Base-by-base conservation (phyloP, 2,888 invertebrate species). In the Xylota segnis region DNA sequence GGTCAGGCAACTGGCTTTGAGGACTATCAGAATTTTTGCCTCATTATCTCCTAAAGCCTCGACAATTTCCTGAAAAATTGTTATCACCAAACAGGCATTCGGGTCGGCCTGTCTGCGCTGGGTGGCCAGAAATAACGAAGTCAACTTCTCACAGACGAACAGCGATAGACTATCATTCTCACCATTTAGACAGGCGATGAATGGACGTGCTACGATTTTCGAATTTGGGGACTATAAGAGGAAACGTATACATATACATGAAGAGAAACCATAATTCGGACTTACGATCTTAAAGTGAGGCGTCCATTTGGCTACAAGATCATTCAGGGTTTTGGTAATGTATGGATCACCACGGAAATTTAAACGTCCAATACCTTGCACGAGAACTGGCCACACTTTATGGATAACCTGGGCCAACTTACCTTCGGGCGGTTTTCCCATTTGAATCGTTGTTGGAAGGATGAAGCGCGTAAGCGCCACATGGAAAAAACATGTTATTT, bases 361-460 rank as follows among this genome's bases (percentile, higher is more conserved):
- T 40, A 94, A 88, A 23, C 92, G 92, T 0, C 93, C 92, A 18
- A 94, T 91, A 0, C 94, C 94, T 87, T 93, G 92, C 45, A 94
- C 90, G 82, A 93, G 92, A 23, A 94, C 91, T 23, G 93, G 93
- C 91, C 94, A 94, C 12, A 93, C 93, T 88, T 92, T 92, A 84
- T 93, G 93, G 14, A 94, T 90, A 0, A 93, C 91, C 87, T 92
- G 92, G 0, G 93, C 88, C 5, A 93, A 88, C 70, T 92, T 92
- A 0, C 90, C 89, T 76, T 93, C 92, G 0, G 92, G 91, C 0
- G 90, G 88, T 77, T 92, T 92, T 0, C 94, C 94, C 75, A 93
- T 92, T 88, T 94, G 91, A 74, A 94, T 89, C 52, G 92, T 91
- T 0, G 92, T 91, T 12, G 94, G 93, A 37, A 94, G 89, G n/a